Percentiles rank a stretch among this genome's conserved stretches.
phyloP scores from a whole-genome alignment of 2,888 invertebrate genomes.

The Julus scandinavius region DNA sequence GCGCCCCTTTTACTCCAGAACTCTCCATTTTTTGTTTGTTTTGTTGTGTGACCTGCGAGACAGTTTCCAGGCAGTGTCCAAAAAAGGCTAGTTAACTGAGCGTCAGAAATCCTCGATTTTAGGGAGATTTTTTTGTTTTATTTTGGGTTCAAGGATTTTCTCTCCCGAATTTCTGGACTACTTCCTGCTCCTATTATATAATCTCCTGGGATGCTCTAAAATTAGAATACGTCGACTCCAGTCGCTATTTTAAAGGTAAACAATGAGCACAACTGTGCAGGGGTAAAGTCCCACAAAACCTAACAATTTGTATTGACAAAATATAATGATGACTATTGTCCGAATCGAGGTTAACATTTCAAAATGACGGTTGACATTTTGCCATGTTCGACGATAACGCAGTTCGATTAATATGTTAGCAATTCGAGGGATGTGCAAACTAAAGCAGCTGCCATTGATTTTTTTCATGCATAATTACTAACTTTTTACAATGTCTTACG shows the following conservation, averaged over 20 bases:
- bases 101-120: background rate
- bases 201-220: slow-evolving; percentile 31
- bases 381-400: background rate
- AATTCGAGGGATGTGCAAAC: background rate
- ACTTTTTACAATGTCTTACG: background rate
- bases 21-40: no score
- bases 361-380: background rate
- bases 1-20: no score
- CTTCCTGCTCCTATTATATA: slow-evolving; percentile 6
- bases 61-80: background rate
- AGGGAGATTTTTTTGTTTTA: background rate
- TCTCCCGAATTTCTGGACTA: background rate
- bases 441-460: background rate
- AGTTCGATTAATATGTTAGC: background rate
- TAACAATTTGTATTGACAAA: slow-evolving; percentile 20
- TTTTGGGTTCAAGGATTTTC: background rate
- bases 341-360: slow-evolving; percentile 26
- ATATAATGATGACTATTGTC: slow-evolving; percentile 1
- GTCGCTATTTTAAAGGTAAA: slow-evolving; percentile 34
- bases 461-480: background rate
- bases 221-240: slow-evolving; percentile 19
- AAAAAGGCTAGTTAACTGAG: background rate
- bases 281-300: background rate
- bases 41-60: no score
- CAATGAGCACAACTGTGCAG: slow-evolving; percentile 34